Evolutionary conservation across 2,797 vertebrate genomes (phyloP).

Genomic region (Gymnothorax javanicus): DNA sequence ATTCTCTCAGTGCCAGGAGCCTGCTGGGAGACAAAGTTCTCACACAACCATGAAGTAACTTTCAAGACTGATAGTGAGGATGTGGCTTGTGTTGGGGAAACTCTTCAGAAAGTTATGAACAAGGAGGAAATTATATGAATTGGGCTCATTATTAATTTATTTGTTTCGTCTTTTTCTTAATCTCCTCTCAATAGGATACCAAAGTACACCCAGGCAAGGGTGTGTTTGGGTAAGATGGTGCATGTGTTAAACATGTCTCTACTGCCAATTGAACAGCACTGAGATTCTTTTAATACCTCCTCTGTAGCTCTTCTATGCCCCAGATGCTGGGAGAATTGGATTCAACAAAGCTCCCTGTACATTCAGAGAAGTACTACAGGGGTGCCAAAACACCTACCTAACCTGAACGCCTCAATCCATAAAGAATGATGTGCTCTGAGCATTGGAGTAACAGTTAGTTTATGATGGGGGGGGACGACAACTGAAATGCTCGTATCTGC

Average conservation of each 20-base stretch:
- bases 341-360: neutral
- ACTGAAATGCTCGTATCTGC: too few relatives aligned
- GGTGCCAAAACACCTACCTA: neutral
- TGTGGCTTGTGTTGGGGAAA: slow-evolving; percentile 18
- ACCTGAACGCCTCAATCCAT: neutral
- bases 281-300: neutral
- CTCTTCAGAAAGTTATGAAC: slow-evolving; percentile 11
- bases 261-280: neutral
- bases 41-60: slow-evolving; percentile 11
- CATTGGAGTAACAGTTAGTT: too few relatives aligned
- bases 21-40: slow-evolving; percentile 17
- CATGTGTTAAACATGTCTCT: neutral
- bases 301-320: neutral
- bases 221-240: neutral
- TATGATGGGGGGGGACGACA: too few relatives aligned
- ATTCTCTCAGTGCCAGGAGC: slow-evolving; percentile 11
- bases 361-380: neutral
- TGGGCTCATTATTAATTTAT: too few relatives aligned
- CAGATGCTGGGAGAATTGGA: neutral
- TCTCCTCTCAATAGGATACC: neutral
- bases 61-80: neutral
- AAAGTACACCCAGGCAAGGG: neutral
- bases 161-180: neutral
- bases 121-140: neutral
- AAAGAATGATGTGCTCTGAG: neutral